These are phyloP conservation scores for Meandrusa payeni DNA, from an alignment of 2,888 invertebrate species.

Conservation along the genomic window DNA sequence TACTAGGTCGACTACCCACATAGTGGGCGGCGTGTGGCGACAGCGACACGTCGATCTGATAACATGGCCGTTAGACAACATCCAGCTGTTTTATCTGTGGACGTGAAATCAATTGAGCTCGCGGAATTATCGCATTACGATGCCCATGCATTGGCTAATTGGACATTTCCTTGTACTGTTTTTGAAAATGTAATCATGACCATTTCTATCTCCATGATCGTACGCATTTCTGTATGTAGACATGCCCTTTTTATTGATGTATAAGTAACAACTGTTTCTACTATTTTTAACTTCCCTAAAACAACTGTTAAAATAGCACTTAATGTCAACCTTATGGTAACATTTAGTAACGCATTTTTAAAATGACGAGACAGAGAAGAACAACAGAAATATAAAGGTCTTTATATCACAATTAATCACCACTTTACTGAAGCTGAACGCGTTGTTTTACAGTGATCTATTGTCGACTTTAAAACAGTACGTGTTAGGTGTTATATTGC, in stretches of 20 bases:
- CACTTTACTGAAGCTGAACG: constrained; percentile 49
- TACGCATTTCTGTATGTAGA: neutral
- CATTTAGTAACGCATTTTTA: constrained; percentile 53
- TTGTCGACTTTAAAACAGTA: constrained; percentile 31
- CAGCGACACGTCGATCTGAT: constrained; percentile 71
- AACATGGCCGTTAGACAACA: constrained; percentile 63
- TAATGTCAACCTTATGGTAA: constrained; percentile 45
- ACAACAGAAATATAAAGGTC: constrained; percentile 72
- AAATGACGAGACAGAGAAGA: constrained; percentile 59
- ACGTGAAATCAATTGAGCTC: constrained; percentile 71
- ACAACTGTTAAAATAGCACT: constrained; percentile 35
- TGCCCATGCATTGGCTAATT: constrained; percentile 65
- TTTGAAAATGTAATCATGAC: constrained; percentile 24
- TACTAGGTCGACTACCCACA: constrained; percentile 48
- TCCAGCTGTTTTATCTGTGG: constrained; percentile 66
- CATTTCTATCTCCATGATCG: neutral
- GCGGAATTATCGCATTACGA: constrained; percentile 72
- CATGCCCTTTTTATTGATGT: constrained; percentile 5
- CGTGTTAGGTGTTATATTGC: constrained; percentile 34
- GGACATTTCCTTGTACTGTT: constrained; percentile 60
- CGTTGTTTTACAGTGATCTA: constrained; percentile 18
- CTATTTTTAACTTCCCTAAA: constrained; percentile 31
- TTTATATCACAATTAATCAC: constrained; percentile 77
- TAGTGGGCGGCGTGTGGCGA: constrained; percentile 60
- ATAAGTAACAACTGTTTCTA: constrained; percentile 13